Percentiles rank a stretch among this genome's conserved stretches.
These are phyloP conservation scores for Aegithalos caudatus DNA, from an alignment of 2,113 vertebrate genomes.

Conservation along the genomic window DNA sequence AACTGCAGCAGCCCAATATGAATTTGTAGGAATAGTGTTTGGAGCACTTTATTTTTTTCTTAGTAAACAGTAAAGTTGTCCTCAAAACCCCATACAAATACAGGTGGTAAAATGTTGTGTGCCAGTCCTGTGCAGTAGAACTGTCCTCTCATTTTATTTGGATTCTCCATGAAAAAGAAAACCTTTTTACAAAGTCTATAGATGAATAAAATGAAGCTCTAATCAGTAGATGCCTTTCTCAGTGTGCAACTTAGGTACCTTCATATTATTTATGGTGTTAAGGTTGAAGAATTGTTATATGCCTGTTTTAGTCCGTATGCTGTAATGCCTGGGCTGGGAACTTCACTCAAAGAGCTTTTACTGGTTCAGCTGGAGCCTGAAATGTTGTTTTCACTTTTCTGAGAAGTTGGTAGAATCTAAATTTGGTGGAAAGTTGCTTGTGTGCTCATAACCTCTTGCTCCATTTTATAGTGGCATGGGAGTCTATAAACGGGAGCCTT, in stretches of 20 bases:
- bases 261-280: background rate
- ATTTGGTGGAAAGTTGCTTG: conserved; percentile 15
- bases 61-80: background rate
- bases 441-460: conserved; percentile 2
- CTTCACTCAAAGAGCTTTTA: background rate
- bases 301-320: background rate
- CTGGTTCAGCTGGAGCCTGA: background rate
- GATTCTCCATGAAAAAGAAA: background rate
- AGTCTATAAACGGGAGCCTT: conserved; percentile 40
- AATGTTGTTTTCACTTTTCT: conserved; percentile 19
- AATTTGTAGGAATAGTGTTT: background rate
- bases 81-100: background rate
- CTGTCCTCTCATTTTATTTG: background rate
- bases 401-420: conserved; percentile 41
- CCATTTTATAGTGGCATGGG: conserved; percentile 26
- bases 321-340: background rate
- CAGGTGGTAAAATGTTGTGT: background rate
- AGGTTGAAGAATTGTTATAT: background rate
- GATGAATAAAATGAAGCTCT: background rate
- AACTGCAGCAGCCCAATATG: background rate
- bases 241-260: background rate
- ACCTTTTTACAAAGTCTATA: background rate
- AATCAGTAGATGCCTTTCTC: background rate
- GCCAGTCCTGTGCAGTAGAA: background rate
- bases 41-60: background rate